These are phyloP conservation scores for Luperina testacea DNA, from an alignment of 2,888 invertebrate genomes.

Conservation along the genomic window DNA sequence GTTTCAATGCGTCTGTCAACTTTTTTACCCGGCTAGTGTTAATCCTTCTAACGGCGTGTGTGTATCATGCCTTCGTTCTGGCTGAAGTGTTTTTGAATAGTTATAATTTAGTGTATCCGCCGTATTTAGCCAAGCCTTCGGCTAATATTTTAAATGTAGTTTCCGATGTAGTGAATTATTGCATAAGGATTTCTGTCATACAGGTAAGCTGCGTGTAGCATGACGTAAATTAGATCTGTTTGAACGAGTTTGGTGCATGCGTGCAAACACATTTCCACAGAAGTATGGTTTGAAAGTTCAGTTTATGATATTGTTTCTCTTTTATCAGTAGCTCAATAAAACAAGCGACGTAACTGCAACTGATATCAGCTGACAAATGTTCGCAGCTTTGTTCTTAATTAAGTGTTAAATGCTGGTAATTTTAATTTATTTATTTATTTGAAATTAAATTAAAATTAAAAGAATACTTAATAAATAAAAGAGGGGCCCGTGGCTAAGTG, in stretches of 20 bases:
- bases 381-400: neutral
- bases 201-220: conserved; percentile 71
- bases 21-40: conserved; percentile 78
- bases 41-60: conserved; percentile 79
- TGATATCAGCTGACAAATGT: conserved; percentile 19
- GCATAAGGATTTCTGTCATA: conserved; percentile 70
- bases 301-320: conserved; percentile 8
- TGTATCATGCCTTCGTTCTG: conserved; percentile 84
- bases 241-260: conserved; percentile 13
- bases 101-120: conserved; percentile 81
- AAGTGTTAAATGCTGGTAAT: neutral
- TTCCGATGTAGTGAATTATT: conserved; percentile 57
- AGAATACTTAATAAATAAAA: neutral
- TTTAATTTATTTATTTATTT: no score
- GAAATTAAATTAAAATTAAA: no score
- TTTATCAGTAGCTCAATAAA: conserved; percentile 11
- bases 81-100: conserved; percentile 84
- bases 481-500: no score
- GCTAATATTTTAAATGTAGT: conserved; percentile 63
- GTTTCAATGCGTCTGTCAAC: conserved; percentile 77
- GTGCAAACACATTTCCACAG: conserved; percentile 13
- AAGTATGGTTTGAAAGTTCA: neutral
- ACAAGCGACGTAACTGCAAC: conserved; percentile 12
- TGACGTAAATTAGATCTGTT: neutral
- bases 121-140: conserved; percentile 76